Evolutionary conservation across 2,888 invertebrate species (phyloP).

Genomic region (Dexiosoma caninum): DNA sequence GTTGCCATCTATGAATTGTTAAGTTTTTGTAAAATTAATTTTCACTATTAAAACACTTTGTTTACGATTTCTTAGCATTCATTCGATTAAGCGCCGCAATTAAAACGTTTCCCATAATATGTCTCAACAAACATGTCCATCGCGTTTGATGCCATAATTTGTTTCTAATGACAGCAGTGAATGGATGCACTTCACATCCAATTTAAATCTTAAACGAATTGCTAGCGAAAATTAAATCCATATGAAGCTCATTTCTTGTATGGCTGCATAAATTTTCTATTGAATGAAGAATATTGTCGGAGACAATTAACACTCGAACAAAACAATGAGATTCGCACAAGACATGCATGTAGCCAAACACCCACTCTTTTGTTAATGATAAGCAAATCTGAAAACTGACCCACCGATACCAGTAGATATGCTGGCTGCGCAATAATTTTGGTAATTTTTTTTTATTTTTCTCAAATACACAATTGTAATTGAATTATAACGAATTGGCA

Average conservation of each 20-base stretch:
- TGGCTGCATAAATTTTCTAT: not conserved
- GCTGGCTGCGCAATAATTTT: not conserved
- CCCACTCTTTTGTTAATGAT: slow-evolving; percentile 29
- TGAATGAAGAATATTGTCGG: slow-evolving; percentile 35
- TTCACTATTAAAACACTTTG: too few relatives aligned
- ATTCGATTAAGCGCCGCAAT: too few relatives aligned
- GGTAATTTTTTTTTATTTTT: not conserved
- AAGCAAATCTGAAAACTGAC: not conserved
- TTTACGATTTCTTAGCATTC: too few relatives aligned
- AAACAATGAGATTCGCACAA: too few relatives aligned
- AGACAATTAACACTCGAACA: slow-evolving; percentile 30
- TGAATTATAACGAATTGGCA: slow-evolving; percentile 24
- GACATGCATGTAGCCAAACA: too few relatives aligned
- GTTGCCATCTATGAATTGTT: too few relatives aligned
- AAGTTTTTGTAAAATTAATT: too few relatives aligned
- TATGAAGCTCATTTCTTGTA: not conserved
- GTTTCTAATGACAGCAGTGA: not conserved
- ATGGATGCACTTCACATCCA: not conserved
- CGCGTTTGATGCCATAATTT: not conserved
- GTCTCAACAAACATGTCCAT: too few relatives aligned
- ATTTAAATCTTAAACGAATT: not conserved
- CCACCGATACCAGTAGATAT: not conserved
- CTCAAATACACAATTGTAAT: not conserved
- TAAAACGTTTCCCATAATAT: too few relatives aligned
- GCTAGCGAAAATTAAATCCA: not conserved